Evolutionary conservation across 2,888 invertebrate genomes (phyloP).

Genomic region (Tetranychus truncatus): DNA sequence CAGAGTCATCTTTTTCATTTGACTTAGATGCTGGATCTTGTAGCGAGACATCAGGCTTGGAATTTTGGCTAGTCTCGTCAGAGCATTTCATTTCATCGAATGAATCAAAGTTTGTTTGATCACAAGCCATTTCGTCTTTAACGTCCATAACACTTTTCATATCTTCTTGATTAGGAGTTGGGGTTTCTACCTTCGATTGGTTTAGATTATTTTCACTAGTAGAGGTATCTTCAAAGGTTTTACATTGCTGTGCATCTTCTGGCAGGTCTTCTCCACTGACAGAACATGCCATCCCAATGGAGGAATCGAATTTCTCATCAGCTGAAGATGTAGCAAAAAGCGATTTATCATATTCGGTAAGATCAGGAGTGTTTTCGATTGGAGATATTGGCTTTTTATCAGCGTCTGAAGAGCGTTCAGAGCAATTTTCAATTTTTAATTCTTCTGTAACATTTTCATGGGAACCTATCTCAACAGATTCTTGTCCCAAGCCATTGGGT

Average conservation of each 20-base stretch:
- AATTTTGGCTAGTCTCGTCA: too few species aligned
- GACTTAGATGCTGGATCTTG: too few species aligned
- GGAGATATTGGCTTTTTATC: too few species aligned
- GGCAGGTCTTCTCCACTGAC: slow-evolving; percentile 42
- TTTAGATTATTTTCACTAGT: slow-evolving; percentile 53
- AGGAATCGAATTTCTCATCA: slow-evolving; percentile 82
- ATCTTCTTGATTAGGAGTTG: slow-evolving; percentile 85
- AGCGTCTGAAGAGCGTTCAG: slow-evolving; percentile 6
- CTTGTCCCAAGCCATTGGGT: too few species aligned
- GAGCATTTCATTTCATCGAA: neutral
- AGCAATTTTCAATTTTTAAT: slow-evolving; percentile 12
- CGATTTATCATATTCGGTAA: slow-evolving; percentile 47
- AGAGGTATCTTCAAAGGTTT: slow-evolving; percentile 50
- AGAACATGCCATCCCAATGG: slow-evolving; percentile 65
- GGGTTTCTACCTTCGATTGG: slow-evolving; percentile 58
- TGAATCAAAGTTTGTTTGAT: neutral
- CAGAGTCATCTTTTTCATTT: too few species aligned
- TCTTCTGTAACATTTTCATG: slow-evolving; percentile 16
- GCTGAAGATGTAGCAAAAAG: slow-evolving; percentile 49
- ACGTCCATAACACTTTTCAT: slow-evolving; percentile 41
- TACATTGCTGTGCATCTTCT: slow-evolving; percentile 36
- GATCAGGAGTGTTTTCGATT: slow-evolving; percentile 52
- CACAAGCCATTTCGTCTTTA: too few species aligned
- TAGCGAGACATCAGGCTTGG: too few species aligned
- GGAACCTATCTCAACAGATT: neutral